Evolutionary conservation across 2,888 invertebrate genomes (phyloP).

Genomic region (Dusona sp.): DNA sequence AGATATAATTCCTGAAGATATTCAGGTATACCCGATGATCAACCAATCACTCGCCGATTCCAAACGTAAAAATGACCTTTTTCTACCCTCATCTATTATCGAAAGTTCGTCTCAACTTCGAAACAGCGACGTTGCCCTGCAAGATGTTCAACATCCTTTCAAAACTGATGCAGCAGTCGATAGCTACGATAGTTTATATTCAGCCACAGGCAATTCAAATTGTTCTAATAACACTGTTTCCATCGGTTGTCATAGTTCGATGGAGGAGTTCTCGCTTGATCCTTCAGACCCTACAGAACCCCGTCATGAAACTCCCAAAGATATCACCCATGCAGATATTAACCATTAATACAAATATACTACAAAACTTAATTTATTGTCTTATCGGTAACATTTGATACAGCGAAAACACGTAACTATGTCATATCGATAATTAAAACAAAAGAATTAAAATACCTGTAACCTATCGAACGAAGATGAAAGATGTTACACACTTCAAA

Average conservation of each 20-base stretch:
- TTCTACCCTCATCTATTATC: conserved; percentile 3
- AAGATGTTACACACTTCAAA: not conserved
- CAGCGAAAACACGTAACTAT: conserved; percentile 12
- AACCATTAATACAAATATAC: not conserved
- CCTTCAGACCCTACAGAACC: conserved; percentile 1
- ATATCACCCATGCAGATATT: not conserved
- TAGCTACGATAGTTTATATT: conserved; percentile 65
- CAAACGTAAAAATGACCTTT: not conserved
- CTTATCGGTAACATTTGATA: conserved; percentile 16
- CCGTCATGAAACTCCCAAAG: not conserved
- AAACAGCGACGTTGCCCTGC: not conserved
- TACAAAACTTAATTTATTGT: conserved; percentile 49
- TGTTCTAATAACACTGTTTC: conserved; percentile 51
- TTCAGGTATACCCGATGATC: not conserved
- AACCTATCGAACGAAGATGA: not conserved
- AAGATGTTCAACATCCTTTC: not conserved
- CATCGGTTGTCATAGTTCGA: conserved; percentile 57
- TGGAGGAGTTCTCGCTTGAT: conserved; percentile 71
- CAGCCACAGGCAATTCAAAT: conserved; percentile 25
- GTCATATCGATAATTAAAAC: not conserved
- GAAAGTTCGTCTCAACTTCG: not conserved
- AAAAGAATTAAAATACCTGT: not conserved
- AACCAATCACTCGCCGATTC: not conserved
- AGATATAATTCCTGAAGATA: conserved; percentile 4
- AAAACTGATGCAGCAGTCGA: conserved; percentile 29